Percentiles rank a stretch among this genome's conserved stretches.
Conservation (phyloP, 2,113 vertebrate genomes). For the Grammomys surdaster region DNA sequence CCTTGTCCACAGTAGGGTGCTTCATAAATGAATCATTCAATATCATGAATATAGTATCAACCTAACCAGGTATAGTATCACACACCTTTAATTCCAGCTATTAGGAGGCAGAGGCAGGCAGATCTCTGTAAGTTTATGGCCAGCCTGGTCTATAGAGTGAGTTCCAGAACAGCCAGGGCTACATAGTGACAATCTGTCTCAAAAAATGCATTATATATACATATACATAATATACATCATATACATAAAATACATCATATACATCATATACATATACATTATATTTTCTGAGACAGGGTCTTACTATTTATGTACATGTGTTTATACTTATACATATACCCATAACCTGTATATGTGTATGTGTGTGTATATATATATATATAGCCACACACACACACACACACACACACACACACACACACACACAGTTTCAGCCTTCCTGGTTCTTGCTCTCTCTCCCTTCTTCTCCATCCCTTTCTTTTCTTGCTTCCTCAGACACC, state of each 20-base stretch:
- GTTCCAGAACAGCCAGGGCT: background rate
- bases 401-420: no score
- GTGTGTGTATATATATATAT: no score
- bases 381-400: no score
- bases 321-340: no score
- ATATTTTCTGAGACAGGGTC: no score
- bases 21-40: background rate
- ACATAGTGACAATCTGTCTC: background rate
- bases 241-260: no score
- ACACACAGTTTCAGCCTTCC: background rate
- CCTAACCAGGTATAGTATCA: background rate
- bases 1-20: background rate
- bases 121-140: background rate
- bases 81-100: background rate
- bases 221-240: no score
- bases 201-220: background rate
- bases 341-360: no score
- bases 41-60: background rate
- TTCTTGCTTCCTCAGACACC: background rate
- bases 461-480: background rate
- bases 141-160: background rate
- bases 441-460: background rate
- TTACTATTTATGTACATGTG: no score
- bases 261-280: no score
- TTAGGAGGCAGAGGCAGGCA: background rate